Evolutionary conservation across 2,113 vertebrate species (phyloP), one percentile per base, ranked within the genome.

Genomic region (Macquaria australasica): DNA sequence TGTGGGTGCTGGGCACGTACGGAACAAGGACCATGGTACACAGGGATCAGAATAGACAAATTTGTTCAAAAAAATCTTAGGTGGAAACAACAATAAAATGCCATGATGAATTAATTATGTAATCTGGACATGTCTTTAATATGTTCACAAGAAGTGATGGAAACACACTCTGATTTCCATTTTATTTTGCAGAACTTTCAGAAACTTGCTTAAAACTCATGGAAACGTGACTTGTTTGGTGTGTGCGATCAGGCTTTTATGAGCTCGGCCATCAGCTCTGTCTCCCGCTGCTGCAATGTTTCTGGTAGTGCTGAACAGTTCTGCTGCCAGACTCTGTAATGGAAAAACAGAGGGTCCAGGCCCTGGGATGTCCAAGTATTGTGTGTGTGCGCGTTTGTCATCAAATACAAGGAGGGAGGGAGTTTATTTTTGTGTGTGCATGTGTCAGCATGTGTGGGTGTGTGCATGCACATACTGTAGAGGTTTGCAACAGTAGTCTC

Each of bases 311-410:
- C 79, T 85, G 76, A 81, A 84, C 63, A 37, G 72, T 73, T 88
- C 51, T 53, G 75, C 73, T 91, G 91, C 87, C 90, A 91, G 87
- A 20, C 81, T 56, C 73, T 1, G 78, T 86, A 88, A 90, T 93
- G 87, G 90, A 93, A 91, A 91, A 93, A 87, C 90, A 86, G 84
- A 90, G 84, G 63, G 84, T 81, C 88, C 91, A 84, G 85, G 69
- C 81, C 34, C 72, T 83, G 86, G 72, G 83, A 84, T 83, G 79
- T 83, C 85, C 79, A 87, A 86, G 63, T 72, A 23, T 12, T 72
- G 76, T 83, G 10, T 43, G 23, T 71, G 69, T 75, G 60, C 48
- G 28, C 23, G 21, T 50, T 58, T 56, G 79, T 66, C 12, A 68
- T 56, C 51, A 74, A 75, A 20, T n/a, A 21, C 10, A 28, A 80